These are phyloP conservation scores for Aurelia sp. DNA, from an alignment of 30 jellyfish, hydroid and myxozoan species.

Conservation along the genomic window DNA sequence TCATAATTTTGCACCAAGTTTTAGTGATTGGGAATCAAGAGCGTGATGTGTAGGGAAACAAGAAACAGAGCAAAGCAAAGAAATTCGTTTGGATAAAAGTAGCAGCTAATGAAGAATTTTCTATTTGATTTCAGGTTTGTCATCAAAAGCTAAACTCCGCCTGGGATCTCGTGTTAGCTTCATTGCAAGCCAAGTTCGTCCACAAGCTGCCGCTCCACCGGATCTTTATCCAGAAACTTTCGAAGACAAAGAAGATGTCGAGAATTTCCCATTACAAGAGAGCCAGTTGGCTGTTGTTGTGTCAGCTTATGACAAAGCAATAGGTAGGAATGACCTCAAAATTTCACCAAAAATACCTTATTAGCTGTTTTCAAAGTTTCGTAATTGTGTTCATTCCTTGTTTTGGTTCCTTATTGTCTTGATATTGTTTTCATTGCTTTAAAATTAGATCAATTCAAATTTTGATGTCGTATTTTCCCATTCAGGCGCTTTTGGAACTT, in stretches of 20 bases:
- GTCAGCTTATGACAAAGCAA: conserved; percentile 80
- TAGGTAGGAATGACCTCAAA: conserved; percentile 30
- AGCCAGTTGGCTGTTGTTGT: conserved; percentile 64
- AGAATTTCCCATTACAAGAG: conserved; percentile 70
- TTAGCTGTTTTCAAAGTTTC: background rate
- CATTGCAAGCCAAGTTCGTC: conserved; percentile 71
- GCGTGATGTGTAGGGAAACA: too few relatives aligned
- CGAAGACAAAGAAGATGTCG: conserved; percentile 74
- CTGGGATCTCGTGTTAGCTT: conserved; percentile 80
- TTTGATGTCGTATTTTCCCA: too few relatives aligned
- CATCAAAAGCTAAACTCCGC: conserved; percentile 45
- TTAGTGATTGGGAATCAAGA: too few relatives aligned
- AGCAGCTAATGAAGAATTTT: too few relatives aligned
- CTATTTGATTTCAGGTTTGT: conserved; percentile 17
- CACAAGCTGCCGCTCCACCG: conserved; percentile 74
- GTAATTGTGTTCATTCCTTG: too few relatives aligned
- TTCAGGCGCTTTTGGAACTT: too few relatives aligned
- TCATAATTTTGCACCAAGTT: too few relatives aligned
- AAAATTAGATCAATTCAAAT: too few relatives aligned
- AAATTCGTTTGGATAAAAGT: too few relatives aligned
- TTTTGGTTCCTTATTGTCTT: too few relatives aligned
- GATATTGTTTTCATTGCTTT: too few relatives aligned
- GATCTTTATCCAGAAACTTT: conserved; percentile 33
- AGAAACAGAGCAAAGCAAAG: too few relatives aligned
- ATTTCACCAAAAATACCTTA: background rate